Evolutionary conservation across 2,113 vertebrate genomes (phyloP).

Genomic region (Sinocyclocheilus maitianheensis): DNA sequence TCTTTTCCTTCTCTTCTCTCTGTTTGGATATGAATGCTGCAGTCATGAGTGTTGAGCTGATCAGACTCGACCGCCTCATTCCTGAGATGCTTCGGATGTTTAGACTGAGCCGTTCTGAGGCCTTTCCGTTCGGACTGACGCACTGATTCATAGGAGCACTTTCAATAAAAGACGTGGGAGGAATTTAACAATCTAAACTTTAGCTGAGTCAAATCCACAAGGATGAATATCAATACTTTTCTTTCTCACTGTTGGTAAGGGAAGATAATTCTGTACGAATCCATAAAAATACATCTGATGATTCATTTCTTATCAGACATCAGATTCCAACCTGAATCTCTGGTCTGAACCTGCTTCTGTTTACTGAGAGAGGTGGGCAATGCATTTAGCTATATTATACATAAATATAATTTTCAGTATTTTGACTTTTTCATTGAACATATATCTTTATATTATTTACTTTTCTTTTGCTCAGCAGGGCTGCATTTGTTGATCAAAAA

Average conservation of each 20-base stretch:
- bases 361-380: not conserved
- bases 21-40: not conserved
- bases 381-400: not conserved
- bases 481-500: not conserved
- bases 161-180: conserved; percentile 61
- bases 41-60: not conserved
- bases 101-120: not conserved
- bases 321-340: no score
- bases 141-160: conserved; percentile 50
- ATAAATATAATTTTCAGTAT: not conserved
- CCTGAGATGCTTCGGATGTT: conserved; percentile 35
- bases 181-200: conserved; percentile 60
- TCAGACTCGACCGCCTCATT: conserved; percentile 10
- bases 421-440: not conserved
- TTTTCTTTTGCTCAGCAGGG: not conserved
- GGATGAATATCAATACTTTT: not conserved
- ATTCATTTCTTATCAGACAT: not conserved
- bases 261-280: not conserved
- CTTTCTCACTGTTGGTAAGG: not conserved
- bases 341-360: not conserved
- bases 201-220: not conserved
- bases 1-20: not conserved
- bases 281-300: not conserved
- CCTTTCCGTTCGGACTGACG: not conserved
- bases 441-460: not conserved